Percentiles rank a stretch among this genome's conserved stretches.
These are phyloP conservation scores for Gorsachius magnificus DNA, from an alignment of 2,797 vertebrate genomes.

Conservation along the genomic window DNA sequence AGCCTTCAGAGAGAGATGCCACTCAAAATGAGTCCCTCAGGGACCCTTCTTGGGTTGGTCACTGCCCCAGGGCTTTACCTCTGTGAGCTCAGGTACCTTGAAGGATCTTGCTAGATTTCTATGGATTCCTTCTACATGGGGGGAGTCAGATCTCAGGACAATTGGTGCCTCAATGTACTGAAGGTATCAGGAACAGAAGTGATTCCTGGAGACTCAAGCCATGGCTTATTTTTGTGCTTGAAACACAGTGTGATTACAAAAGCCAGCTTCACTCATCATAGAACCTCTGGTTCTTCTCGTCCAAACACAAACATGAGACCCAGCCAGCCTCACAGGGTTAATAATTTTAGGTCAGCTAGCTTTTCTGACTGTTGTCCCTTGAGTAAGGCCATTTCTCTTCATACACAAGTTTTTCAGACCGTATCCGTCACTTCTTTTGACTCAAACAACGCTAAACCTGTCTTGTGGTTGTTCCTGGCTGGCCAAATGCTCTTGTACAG, in stretches of 20 bases:
- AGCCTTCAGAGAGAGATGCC: background rate
- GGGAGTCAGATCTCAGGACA: background rate
- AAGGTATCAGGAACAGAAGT: background rate
- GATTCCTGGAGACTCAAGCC: background rate
- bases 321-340: background rate
- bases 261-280: background rate
- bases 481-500: background rate
- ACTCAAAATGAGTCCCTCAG: background rate
- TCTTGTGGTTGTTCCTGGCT: background rate
- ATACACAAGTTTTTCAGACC: background rate
- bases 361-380: background rate
- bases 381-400: background rate
- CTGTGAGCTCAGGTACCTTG: background rate
- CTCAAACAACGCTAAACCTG: background rate
- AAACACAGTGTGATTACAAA: background rate
- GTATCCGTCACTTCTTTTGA: background rate
- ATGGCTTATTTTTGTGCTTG: background rate
- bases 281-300: background rate
- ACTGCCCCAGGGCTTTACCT: background rate
- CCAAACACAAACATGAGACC: background rate
- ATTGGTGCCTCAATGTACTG: background rate
- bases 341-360: background rate
- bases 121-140: background rate
- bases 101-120: background rate
- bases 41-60: background rate